These are phyloP conservation scores for Nothoprocta perdicaria DNA, from an alignment of 2,113 vertebrate genomes.

Conservation along the genomic window DNA sequence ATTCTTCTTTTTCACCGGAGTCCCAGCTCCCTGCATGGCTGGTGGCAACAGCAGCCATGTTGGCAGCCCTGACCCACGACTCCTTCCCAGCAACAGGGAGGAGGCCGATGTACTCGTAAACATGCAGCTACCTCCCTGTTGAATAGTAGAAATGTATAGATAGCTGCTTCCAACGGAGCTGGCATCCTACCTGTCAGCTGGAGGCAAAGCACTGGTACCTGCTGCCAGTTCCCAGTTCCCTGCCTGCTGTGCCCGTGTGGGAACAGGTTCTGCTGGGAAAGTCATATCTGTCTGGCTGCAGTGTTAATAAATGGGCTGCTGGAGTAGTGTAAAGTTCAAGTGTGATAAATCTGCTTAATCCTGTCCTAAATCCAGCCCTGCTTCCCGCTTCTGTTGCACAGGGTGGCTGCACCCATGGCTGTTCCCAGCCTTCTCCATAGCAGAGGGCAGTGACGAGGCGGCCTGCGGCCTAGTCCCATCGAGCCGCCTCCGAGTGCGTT, in stretches of 20 bases:
- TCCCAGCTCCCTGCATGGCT: background rate
- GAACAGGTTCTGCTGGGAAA: background rate
- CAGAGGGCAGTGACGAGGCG: background rate
- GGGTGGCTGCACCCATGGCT: background rate
- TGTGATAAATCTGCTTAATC: background rate
- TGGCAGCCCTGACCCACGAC: background rate
- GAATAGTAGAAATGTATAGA: background rate
- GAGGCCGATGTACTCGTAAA: background rate
- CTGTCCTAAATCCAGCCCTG: background rate
- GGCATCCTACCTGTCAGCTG: background rate
- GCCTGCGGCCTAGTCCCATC: background rate
- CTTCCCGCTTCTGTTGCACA: background rate
- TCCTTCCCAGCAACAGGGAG: background rate
- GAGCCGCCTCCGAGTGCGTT: background rate
- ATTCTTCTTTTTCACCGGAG: background rate
- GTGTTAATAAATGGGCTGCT: background rate
- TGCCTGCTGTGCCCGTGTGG: accelerated
- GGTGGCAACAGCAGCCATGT: accelerated
- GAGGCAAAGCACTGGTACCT: background rate
- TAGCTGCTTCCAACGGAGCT: background rate
- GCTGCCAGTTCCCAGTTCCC: background rate
- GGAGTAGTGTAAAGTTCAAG: accelerated
- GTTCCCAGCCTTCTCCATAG: background rate
- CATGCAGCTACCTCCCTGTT: background rate
- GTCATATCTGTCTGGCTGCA: background rate